Evolutionary conservation across 2,113 vertebrate species (phyloP).

Genomic region (Takifugu flavidus): DNA sequence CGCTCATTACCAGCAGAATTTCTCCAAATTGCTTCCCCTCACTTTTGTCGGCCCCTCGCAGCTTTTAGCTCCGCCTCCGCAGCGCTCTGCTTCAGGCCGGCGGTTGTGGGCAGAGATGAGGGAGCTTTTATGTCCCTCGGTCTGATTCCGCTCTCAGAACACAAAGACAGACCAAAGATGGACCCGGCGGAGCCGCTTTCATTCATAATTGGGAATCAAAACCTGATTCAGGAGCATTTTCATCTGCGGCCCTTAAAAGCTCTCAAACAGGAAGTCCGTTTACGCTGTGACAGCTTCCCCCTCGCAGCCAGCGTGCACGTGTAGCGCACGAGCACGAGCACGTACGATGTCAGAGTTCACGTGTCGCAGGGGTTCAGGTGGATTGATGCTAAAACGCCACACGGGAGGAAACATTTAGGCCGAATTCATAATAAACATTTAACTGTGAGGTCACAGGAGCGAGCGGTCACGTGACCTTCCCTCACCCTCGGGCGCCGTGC

Average conservation of each 20-base stretch:
- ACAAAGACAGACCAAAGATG: constrained; percentile 59
- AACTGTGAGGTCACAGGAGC: no score
- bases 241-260: constrained; percentile 9
- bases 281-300: neutral
- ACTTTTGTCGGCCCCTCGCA: constrained; percentile 48
- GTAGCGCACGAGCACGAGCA: no score
- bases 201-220: constrained; percentile 53
- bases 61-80: constrained; percentile 52
- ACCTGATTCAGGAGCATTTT: constrained; percentile 43
- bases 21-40: constrained; percentile 64
- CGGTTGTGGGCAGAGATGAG: constrained; percentile 51
- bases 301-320: no score
- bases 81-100: constrained; percentile 47
- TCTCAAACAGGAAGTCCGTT: constrained; percentile 4
- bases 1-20: constrained; percentile 62
- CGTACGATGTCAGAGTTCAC: no score
- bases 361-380: no score
- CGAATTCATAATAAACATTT: no score
- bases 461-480: no score
- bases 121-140: constrained; percentile 52
- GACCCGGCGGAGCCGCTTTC: constrained; percentile 37
- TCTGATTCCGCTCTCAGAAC: constrained; percentile 33
- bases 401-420: no score
- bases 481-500: no score
- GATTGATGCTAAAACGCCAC: no score